Evolutionary conservation across 2,797 vertebrate species (phyloP).

Genomic region (Sphenodon punctatus): DNA sequence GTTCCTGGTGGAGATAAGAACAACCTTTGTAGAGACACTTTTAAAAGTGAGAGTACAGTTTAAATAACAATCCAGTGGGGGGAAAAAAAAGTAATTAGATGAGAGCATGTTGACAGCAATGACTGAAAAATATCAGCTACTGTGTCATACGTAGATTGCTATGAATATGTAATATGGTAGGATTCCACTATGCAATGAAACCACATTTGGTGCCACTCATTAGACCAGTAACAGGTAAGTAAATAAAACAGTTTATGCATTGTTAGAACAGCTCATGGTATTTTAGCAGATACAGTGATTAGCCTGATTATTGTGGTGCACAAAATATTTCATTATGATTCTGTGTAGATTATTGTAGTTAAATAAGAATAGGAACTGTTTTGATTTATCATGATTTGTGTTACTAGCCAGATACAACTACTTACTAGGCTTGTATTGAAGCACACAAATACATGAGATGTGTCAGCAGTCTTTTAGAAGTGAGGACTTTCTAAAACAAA

Average conservation of each 20-base stretch:
- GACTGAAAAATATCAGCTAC: too few relatives aligned
- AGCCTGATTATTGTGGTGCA: neutral
- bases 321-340: neutral
- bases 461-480: neutral
- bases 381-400: neutral
- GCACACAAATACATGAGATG: neutral
- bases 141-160: neutral
- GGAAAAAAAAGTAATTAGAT: too few relatives aligned
- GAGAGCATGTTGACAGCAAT: too few relatives aligned
- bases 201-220: neutral
- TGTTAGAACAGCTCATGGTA: neutral
- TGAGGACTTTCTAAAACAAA: neutral
- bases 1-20: neutral
- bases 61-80: too few relatives aligned
- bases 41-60: neutral
- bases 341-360: neutral
- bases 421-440: neutral
- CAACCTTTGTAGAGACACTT: neutral
- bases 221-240: slow-evolving; percentile 54
- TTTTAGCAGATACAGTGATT: neutral
- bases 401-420: neutral
- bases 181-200: neutral
- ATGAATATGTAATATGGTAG: neutral
- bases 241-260: slow-evolving; percentile 19
- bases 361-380: neutral